phyloP scores from a whole-genome alignment of 1,140 invertebrate species.

The Drosophila pseudoananassae region DNA sequence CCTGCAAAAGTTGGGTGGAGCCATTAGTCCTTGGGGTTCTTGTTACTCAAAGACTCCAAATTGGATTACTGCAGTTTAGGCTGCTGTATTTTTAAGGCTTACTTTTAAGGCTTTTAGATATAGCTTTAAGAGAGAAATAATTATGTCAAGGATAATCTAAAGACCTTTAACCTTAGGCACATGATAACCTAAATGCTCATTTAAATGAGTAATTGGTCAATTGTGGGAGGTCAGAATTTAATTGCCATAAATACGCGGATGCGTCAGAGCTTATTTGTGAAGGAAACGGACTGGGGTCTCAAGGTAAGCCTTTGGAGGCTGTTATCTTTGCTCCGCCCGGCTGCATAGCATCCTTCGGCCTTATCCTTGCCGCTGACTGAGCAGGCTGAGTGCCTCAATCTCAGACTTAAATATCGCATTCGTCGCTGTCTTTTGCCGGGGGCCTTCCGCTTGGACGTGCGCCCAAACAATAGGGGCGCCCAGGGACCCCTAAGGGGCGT shows the following conservation, averaged over 20 bases:
- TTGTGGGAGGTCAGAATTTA: slow-evolving; percentile 37
- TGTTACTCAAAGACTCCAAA: not conserved
- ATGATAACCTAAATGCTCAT: slow-evolving; percentile 43
- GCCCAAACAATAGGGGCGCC: slow-evolving; percentile 36
- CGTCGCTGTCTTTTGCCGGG: slow-evolving; percentile 22
- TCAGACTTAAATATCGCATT: slow-evolving; percentile 13
- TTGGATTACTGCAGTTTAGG: not conserved
- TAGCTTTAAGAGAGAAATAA: no score
- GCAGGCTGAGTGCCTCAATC: slow-evolving; percentile 23
- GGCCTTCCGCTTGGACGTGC: slow-evolving; percentile 36
- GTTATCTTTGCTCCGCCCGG: slow-evolving; percentile 35
- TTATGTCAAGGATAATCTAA: slow-evolving; percentile 6
- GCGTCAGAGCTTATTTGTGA: not conserved
- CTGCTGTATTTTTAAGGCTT: not conserved
- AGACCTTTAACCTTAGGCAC: not conserved
- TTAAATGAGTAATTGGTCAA: slow-evolving; percentile 5
- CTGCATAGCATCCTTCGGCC: slow-evolving; percentile 18
- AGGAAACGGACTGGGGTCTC: not conserved
- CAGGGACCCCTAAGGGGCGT: slow-evolving; percentile 11
- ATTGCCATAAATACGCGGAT: slow-evolving; percentile 61
- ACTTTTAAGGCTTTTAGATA: not conserved
- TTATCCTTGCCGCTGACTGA: slow-evolving; percentile 20
- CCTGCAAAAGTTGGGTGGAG: slow-evolving; percentile 12
- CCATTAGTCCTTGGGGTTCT: not conserved
- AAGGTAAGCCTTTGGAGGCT: slow-evolving; percentile 24